These are phyloP conservation scores for Thereuonema tuberculata DNA, from an alignment of 1,140 invertebrate species.

Conservation along the genomic window DNA sequence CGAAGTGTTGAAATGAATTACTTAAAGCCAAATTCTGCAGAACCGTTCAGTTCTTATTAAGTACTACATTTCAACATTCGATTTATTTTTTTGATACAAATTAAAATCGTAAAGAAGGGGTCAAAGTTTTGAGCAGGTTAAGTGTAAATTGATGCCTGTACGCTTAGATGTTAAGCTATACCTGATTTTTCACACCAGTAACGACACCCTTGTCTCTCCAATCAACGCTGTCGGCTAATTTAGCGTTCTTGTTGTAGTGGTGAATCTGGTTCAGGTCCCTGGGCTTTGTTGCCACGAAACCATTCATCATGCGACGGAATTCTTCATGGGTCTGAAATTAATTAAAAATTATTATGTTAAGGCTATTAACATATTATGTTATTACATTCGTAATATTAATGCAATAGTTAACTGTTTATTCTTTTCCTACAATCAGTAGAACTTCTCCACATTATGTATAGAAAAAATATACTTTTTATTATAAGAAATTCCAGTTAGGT, in stretches of 20 bases:
- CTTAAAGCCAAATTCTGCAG: no score
- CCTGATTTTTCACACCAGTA: slow-evolving; percentile 36
- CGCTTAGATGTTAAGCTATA: no score
- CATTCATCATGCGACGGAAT: background rate
- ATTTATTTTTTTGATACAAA: no score
- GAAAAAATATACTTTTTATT: background rate
- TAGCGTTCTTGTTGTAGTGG: background rate
- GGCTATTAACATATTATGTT: no score
- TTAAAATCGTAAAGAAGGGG: no score
- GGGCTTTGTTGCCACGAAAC: background rate
- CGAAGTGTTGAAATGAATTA: no score
- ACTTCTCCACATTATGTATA: background rate
- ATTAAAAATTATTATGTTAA: background rate
- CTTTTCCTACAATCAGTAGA: background rate
- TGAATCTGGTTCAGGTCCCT: background rate
- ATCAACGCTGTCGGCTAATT: slow-evolving; percentile 23
- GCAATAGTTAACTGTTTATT: no score
- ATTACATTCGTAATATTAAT: no score
- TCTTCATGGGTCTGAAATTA: slow-evolving; percentile 4
- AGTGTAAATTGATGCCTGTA: no score
- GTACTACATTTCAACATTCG: no score
- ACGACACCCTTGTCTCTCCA: slow-evolving; percentile 30
- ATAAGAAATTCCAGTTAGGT: background rate
- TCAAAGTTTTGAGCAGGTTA: no score
- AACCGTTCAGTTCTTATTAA: no score